Conservation (phyloP, 2,113 vertebrate genomes). For the Taxidea taxus region DNA sequence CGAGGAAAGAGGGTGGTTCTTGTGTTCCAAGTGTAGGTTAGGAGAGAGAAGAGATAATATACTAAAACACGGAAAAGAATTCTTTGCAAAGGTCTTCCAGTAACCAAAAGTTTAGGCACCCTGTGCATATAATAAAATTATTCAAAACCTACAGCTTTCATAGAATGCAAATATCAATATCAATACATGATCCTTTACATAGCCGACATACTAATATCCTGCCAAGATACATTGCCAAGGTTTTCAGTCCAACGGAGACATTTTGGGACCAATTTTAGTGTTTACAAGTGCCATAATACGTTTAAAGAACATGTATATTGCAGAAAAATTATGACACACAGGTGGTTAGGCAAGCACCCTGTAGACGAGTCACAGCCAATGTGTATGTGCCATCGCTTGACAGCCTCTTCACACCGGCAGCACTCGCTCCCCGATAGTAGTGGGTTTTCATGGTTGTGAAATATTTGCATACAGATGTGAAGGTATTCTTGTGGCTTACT, state of each 20-base stretch:
- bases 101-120: background rate
- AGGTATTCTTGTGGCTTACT: constrained; percentile 64
- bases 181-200: background rate
- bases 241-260: background rate
- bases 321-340: constrained; percentile 28
- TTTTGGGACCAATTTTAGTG: constrained; percentile 23
- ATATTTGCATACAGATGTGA: constrained; percentile 72
- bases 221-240: background rate
- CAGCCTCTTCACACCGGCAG: background rate
- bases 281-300: background rate
- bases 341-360: background rate
- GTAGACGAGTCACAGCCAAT: background rate
- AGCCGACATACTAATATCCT: background rate
- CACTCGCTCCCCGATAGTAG: background rate
- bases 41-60: background rate
- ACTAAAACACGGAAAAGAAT: background rate
- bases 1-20: background rate
- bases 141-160: constrained; percentile 24
- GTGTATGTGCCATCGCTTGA: background rate
- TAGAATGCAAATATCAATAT: background rate
- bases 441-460: constrained; percentile 43
- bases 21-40: background rate
- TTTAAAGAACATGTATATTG: background rate
- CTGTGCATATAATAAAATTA: background rate
- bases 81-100: background rate